A percentile compares a stretch with the other conserved stretches of the same genome.
Conservation (phyloP, 1,140 invertebrate genomes). For the Cherax quadricarinatus region DNA sequence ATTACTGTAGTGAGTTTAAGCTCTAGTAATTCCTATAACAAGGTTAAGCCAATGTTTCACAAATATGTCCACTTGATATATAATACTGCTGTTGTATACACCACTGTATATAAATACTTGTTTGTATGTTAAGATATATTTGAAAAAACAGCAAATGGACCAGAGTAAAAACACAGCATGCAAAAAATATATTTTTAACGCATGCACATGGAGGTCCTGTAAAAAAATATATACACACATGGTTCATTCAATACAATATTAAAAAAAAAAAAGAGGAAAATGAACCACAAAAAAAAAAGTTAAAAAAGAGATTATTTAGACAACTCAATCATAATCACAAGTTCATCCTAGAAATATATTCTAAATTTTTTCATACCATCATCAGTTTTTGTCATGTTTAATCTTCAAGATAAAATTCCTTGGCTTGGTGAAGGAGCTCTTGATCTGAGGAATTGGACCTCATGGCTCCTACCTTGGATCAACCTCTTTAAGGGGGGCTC, state of each 20-base stretch:
- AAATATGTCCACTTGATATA: constrained; percentile 17
- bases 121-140: constrained; percentile 23
- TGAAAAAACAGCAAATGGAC: constrained; percentile 5
- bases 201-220: constrained; percentile 7
- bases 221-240: background rate
- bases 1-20: background rate
- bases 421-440: too few relatives aligned
- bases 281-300: constrained; percentile 6
- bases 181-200: constrained; percentile 8
- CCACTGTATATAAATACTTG: constrained; percentile 19
- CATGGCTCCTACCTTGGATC: too few relatives aligned
- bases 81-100: constrained; percentile 10
- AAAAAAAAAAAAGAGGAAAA: background rate
- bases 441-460: too few relatives aligned
- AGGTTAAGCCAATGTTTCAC: background rate
- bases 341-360: too few relatives aligned
- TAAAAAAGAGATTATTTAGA: constrained; percentile 11
- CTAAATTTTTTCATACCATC: too few relatives aligned
- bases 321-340: background rate
- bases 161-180: background rate
- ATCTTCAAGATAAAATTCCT: too few relatives aligned
- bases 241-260: constrained; percentile 7
- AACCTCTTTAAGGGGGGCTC: too few relatives aligned
- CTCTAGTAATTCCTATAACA: constrained; percentile 15
- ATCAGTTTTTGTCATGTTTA: too few relatives aligned